Base-by-base conservation (phyloP, 2,888 invertebrate genomes). In the Dynastes hyllus region DNA sequence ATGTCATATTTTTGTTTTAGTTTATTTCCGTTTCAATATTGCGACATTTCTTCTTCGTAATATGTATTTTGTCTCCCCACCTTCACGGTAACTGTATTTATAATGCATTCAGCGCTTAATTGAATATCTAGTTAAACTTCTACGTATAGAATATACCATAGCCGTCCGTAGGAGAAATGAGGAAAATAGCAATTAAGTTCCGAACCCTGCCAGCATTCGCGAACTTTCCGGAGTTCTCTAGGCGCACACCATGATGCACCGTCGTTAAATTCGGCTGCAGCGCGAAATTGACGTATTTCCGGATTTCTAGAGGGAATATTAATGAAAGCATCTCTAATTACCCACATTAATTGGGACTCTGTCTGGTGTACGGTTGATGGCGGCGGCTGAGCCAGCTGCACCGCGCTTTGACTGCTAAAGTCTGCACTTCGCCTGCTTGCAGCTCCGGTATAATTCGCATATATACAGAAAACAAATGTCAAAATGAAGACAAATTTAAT, bases 401-500 rank as follows among this genome's bases (percentile, higher is more conserved):
- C 67, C n/a, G 58, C n/a, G 58, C 65, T 78, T 78, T 53, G 65
- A 45, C 78, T 71, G 40, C 63, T 45, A 37, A 29, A 53, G 13
- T 22, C 40, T 53, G 13, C 8, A n/a, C 32, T 1, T 5, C 37
- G 45, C 27, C 69, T 69, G 29, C 22, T 45, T 27, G 27, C 45
- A 75, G 22, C 22, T 9, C 61, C 45, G 61, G 61, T 61, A 75
- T 75, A 75, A 63, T 75, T 75, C 45, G 58, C 61, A 22, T 61
- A 27, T 45, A 50, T 75, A 75, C 27, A 87, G 87, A 87, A 87
- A 88, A 88, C 88, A 88, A 87, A 87, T 87, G 87, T 87, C 87
- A 88, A 88, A 88, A 88, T 87, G 88, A 87, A 88, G 88, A 86
- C 86, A 87, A 87, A 87, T 87, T 87, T 87, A 87, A 88, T 87